phyloP scores from a whole-genome alignment of 2,888 invertebrate species.

The Limnephilus lunatus region DNA sequence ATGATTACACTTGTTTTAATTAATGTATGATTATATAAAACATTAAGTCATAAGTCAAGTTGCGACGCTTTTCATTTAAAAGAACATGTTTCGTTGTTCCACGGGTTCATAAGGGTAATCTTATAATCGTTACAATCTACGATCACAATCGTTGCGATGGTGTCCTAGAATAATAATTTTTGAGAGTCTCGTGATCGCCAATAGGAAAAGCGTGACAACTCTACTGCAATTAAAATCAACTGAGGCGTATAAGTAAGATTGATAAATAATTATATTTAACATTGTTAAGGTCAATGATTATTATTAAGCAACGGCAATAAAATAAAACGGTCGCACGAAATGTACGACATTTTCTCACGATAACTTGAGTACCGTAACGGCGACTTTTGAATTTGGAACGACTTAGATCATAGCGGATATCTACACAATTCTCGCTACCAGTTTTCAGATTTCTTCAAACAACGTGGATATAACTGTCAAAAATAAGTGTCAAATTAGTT shows the following conservation, averaged over 20 bases:
- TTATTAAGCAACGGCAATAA: too few relatives aligned
- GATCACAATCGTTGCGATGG: background rate
- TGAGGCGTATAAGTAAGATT: background rate
- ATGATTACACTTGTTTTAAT: background rate
- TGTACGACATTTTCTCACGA: too few relatives aligned
- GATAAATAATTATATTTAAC: background rate
- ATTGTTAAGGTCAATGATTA: too few relatives aligned
- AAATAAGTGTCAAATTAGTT: too few relatives aligned
- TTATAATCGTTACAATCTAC: background rate
- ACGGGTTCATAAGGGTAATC: background rate
- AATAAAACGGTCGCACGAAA: too few relatives aligned
- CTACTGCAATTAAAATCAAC: background rate
- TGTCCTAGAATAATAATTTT: background rate
- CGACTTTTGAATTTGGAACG: too few relatives aligned
- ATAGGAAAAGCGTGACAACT: background rate
- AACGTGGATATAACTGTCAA: too few relatives aligned
- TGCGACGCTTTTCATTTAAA: background rate
- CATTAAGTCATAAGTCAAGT: background rate
- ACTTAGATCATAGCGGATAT: too few relatives aligned
- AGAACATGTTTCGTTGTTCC: background rate
- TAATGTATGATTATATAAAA: background rate
- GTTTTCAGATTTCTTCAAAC: too few relatives aligned
- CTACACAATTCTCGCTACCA: too few relatives aligned
- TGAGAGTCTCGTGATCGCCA: background rate
- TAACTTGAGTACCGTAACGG: too few relatives aligned